Evolutionary conservation across 1,140 invertebrate species (phyloP).

Genomic region (Acromyrmex charruanus): DNA sequence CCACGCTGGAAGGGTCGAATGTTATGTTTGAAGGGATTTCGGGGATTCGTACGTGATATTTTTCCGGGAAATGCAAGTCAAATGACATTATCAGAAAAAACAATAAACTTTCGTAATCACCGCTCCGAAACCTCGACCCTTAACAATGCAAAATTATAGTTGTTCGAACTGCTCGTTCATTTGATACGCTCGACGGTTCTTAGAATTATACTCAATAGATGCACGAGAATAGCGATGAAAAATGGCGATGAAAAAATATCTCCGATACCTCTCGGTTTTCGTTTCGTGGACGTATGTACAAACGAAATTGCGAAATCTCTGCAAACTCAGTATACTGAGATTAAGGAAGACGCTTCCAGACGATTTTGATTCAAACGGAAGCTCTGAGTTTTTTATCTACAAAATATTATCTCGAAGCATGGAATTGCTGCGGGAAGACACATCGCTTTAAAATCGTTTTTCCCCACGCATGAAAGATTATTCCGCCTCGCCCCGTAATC

Average conservation of each 20-base stretch:
- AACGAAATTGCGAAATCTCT: constrained; percentile 27
- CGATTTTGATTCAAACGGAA: constrained; percentile 78
- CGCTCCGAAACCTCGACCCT: constrained; percentile 72
- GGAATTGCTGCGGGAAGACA: constrained; percentile 71
- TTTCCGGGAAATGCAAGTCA: background rate
- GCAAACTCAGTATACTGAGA: constrained; percentile 61
- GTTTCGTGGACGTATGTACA: constrained; percentile 48
- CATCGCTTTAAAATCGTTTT: background rate
- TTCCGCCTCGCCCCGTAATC: background rate
- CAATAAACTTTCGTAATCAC: constrained; percentile 10
- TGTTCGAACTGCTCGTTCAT: background rate
- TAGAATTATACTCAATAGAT: background rate
- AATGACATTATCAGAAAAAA: background rate
- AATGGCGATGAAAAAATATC: constrained; percentile 37
- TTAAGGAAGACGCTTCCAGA: constrained; percentile 83
- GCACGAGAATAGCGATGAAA: constrained; percentile 8
- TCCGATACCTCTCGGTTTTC: background rate
- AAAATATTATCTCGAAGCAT: constrained; percentile 66
- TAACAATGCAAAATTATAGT: constrained; percentile 15
- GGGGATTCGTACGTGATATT: constrained; percentile 12
- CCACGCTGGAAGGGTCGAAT: constrained; percentile 36
- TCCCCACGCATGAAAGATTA: background rate
- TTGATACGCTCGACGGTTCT: constrained; percentile 8
- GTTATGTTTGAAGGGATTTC: constrained; percentile 18
- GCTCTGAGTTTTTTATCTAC: constrained; percentile 73